A percentile compares a stretch with the other conserved stretches of the same genome.
These are phyloP conservation scores for Myoxocephalus aenaeus DNA, from an alignment of 2,797 vertebrate species.

Conservation along the genomic window DNA sequence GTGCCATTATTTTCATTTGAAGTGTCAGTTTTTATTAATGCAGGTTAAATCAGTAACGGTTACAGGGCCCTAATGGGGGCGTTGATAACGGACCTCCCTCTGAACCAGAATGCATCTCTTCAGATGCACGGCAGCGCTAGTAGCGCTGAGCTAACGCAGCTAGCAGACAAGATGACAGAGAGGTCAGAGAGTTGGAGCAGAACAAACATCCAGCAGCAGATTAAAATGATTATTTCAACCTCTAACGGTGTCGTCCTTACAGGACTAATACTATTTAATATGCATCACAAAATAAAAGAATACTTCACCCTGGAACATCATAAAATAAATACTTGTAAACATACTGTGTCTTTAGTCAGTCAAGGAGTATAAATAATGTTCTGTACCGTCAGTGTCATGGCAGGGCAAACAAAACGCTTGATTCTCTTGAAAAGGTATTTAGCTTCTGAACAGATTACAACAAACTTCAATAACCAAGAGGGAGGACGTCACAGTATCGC, in stretches of 20 bases:
- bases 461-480: not conserved
- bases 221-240: not conserved
- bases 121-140: conserved; percentile 42
- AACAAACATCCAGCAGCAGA: conserved; percentile 13
- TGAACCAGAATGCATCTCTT: conserved; percentile 44
- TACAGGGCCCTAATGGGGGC: conserved; percentile 55
- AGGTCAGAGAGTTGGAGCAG: conserved; percentile 23
- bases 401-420: not conserved
- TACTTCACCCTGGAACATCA: conserved; percentile 38
- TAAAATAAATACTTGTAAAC: conserved; percentile 57
- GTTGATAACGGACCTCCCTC: conserved; percentile 44
- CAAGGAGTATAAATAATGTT: conserved; percentile 43
- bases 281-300: conserved; percentile 10
- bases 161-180: not conserved
- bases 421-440: not conserved
- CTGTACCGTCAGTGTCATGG: not conserved
- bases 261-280: not conserved
- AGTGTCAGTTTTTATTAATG: conserved; percentile 75
- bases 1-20: conserved; percentile 40
- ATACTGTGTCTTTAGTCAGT: conserved; percentile 12
- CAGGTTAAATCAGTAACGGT: conserved; percentile 68
- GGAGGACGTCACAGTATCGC: not conserved
- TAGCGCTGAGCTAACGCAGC: conserved; percentile 16
- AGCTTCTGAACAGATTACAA: not conserved
- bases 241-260: not conserved